These are phyloP conservation scores for Vultur gryphus DNA, from an alignment of 2,797 vertebrate species.

Conservation along the genomic window DNA sequence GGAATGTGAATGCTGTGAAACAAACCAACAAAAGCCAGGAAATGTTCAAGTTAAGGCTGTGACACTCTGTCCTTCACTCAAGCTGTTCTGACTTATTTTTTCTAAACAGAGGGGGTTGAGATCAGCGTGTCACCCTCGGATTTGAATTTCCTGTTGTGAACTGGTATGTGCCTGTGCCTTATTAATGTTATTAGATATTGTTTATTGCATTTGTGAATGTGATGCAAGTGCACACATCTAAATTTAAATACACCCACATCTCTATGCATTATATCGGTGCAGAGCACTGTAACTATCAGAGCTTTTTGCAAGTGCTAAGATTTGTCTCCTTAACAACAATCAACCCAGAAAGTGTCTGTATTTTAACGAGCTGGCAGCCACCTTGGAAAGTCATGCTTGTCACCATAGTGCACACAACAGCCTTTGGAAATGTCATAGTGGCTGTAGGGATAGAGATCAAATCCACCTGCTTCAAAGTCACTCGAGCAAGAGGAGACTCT, in stretches of 20 bases:
- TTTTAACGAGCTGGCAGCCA: slow-evolving; percentile 24
- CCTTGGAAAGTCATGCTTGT: slow-evolving; percentile 33
- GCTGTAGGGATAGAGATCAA: neutral
- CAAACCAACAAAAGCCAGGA: slow-evolving; percentile 70
- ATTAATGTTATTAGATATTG: slow-evolving; percentile 59
- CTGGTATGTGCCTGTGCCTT: slow-evolving; percentile 45
- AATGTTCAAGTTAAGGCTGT: slow-evolving; percentile 63
- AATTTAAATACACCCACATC: slow-evolving; percentile 41
- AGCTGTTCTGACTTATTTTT: slow-evolving; percentile 64
- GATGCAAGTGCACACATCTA: neutral
- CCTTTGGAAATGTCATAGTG: slow-evolving; percentile 42
- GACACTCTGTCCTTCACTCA: slow-evolving; percentile 68
- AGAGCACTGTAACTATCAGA: neutral
- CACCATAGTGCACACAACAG: neutral
- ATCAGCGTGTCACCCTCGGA: slow-evolving; percentile 50
- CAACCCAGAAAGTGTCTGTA: slow-evolving; percentile 19
- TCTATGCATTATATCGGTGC: neutral
- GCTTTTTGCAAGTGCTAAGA: neutral
- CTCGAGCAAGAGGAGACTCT: neutral
- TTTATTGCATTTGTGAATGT: slow-evolving; percentile 53
- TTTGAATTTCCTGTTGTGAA: slow-evolving; percentile 67
- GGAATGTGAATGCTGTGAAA: slow-evolving; percentile 68
- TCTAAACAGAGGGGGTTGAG: slow-evolving; percentile 52
- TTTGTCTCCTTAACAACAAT: slow-evolving; percentile 56
- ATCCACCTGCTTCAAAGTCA: slow-evolving; percentile 18